phyloP scores from a whole-genome alignment of 1,140 invertebrate species.

The Orius insidiosus region DNA sequence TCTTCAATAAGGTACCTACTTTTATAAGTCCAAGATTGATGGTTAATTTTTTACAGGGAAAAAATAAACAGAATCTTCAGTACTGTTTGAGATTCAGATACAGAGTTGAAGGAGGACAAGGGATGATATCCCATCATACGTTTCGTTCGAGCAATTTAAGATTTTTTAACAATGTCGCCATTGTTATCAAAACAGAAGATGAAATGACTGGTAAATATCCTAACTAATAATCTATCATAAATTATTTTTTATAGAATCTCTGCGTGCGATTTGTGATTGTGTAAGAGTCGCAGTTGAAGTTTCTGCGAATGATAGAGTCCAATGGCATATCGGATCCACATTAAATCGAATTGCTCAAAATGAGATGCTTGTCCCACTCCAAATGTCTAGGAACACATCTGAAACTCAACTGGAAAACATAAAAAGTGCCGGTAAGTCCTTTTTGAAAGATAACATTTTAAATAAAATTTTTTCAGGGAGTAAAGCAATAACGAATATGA shows the following conservation, averaged over 20 bases:
- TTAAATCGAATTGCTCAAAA: slow-evolving; percentile 23
- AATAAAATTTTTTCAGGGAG: slow-evolving; percentile 36
- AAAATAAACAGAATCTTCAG: slow-evolving; percentile 15
- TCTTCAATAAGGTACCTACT: slow-evolving; percentile 20
- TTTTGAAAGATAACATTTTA: background rate
- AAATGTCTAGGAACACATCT: slow-evolving; percentile 42
- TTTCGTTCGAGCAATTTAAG: slow-evolving; percentile 76
- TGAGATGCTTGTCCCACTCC: slow-evolving; percentile 31
- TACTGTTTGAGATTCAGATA: slow-evolving; percentile 72
- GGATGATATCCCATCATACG: slow-evolving; percentile 63
- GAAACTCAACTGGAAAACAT: slow-evolving; percentile 42
- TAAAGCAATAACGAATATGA: slow-evolving; percentile 66
- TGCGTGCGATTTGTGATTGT: slow-evolving; percentile 73
- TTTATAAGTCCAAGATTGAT: too few species aligned
- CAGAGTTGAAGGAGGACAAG: slow-evolving; percentile 45
- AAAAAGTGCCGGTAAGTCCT: slow-evolving; percentile 38
- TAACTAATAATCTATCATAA: too few species aligned
- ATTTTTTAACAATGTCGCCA: slow-evolving; percentile 92
- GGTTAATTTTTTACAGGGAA: slow-evolving; percentile 15
- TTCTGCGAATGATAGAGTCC: slow-evolving; percentile 19
- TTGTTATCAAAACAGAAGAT: slow-evolving; percentile 72
- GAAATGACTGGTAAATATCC: slow-evolving; percentile 67
- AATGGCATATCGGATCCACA: slow-evolving; percentile 3
- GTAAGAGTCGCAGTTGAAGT: slow-evolving; percentile 66
- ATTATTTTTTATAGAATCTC: slow-evolving; percentile 51